A percentile compares a stretch with the other conserved stretches of the same genome.
Conservation (phyloP, 1,140 invertebrate species). For the Octopus sinensis region DNA sequence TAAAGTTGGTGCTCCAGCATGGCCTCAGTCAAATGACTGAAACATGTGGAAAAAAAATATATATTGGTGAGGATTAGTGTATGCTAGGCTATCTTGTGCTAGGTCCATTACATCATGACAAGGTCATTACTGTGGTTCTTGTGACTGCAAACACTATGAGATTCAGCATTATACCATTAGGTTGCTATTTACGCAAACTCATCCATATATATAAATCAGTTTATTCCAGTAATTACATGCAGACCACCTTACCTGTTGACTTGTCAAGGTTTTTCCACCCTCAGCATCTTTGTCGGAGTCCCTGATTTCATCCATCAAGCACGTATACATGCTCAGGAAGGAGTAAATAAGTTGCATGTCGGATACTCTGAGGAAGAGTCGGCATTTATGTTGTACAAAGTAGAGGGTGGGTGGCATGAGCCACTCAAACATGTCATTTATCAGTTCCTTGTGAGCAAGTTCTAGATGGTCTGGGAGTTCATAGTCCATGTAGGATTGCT, state of each 20-base stretch:
- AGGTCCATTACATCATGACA: no score
- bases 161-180: neutral
- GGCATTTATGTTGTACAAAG: slow-evolving; percentile 63
- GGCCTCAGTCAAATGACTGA: no score
- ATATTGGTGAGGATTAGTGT: no score
- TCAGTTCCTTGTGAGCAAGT: slow-evolving; percentile 38
- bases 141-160: neutral
- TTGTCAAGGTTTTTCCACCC: slow-evolving; percentile 31
- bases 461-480: slow-evolving; percentile 46
- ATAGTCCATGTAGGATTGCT: slow-evolving; percentile 56
- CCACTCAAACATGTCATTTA: slow-evolving; percentile 51
- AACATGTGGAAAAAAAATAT: no score
- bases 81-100: no score
- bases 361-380: slow-evolving; percentile 73
- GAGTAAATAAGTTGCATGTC: slow-evolving; percentile 71
- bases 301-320: slow-evolving; percentile 55
- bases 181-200: neutral
- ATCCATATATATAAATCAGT: no score
- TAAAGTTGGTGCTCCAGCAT: no score
- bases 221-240: neutral
- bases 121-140: no score
- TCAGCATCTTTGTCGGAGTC: slow-evolving; percentile 28
- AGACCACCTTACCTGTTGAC: slow-evolving; percentile 44
- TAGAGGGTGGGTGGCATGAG: slow-evolving; percentile 59
- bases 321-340: slow-evolving; percentile 50